Evolutionary conservation across 2,888 invertebrate species (phyloP), one percentile per base, ranked within the genome.

Genomic region (Ennomos fuscantarius): DNA sequence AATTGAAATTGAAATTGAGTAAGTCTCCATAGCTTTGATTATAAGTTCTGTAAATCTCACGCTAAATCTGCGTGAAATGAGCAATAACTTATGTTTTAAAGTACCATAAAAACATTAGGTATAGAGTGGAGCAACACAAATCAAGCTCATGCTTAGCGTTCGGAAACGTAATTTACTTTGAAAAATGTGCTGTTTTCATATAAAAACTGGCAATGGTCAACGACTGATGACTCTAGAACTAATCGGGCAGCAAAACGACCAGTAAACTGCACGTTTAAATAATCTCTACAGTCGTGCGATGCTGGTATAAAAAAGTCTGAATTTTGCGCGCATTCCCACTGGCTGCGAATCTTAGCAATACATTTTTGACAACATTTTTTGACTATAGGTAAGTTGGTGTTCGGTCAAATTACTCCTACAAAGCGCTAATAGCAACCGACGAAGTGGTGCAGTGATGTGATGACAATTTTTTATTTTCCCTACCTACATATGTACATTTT

Each of bases 151-250:
- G 34, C n/a, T 36, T 62, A 59, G 60, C 54, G 60, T 46, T 63
- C 65, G 62, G 54, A 50, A 24, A 47, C 56, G 61, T 34, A 49
- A 51, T 55, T 69, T 69, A 60, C 61, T 13, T 60, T 62, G 59
- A 66, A 66, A 72, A 65, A 59, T 66, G 62, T 66, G 59, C 58
- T 58, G 61, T 66, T 65, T 49, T 42, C 37, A 51, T 63, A 70
- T 46, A 53, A 53, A 53, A 53, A 44, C 40, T 43, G 12, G 48
- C 9, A 32, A 65, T 68, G 63, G 66, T 54, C 55, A 59, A 52
- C 65, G 78, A 70, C 64, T 74, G 70, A 72, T 76, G 79, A 82
- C 84, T 79, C 79, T 75, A 78, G 79, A 84, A 85, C 84, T 78
- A 86, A 86, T 85, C 84, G 84, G 82, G 45, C 81, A 48, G 36